A percentile compares a stretch with the other conserved stretches of the same genome.
Evolutionary conservation across 2,888 invertebrate species (phyloP).

Genomic region (Leucozona laternaria): DNA sequence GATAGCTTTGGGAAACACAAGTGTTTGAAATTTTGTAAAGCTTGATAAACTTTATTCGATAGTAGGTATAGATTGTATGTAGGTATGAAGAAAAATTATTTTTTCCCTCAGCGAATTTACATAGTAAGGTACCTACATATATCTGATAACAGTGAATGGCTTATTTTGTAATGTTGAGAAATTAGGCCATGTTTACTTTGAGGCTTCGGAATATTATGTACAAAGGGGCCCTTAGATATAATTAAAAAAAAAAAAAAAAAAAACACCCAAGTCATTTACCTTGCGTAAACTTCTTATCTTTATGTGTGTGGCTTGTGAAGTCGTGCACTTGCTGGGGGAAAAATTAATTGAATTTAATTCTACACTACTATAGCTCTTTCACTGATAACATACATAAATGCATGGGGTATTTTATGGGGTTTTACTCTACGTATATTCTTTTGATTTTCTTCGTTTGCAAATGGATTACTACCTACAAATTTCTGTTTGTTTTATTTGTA

Average conservation of each 20-base stretch:
- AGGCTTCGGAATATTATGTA: not conserved
- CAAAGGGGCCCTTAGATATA: not conserved
- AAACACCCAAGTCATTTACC: not conserved
- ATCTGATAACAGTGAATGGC: not conserved
- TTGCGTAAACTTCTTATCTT: not conserved
- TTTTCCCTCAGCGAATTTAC: not conserved
- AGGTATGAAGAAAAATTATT: not conserved
- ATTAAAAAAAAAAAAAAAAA: too few species aligned
- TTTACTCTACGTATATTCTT: too few species aligned
- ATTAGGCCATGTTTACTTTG: not conserved
- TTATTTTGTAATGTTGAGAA: not conserved
- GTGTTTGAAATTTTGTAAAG: slow-evolving; percentile 48
- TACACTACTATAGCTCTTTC: not conserved
- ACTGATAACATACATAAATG: not conserved
- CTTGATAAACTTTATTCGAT: slow-evolving; percentile 26
- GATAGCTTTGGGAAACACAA: slow-evolving; percentile 27
- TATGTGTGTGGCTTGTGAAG: not conserved
- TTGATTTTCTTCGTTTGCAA: too few species aligned
- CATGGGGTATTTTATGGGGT: too few species aligned
- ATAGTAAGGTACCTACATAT: too few species aligned
- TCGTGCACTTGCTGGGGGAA: not conserved
- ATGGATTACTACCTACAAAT: too few species aligned
- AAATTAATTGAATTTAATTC: not conserved
- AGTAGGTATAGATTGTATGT: not conserved
- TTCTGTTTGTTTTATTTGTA: too few species aligned